Base-by-base conservation (phyloP, 2,113 vertebrate species). In the Heterochromis multidens region DNA sequence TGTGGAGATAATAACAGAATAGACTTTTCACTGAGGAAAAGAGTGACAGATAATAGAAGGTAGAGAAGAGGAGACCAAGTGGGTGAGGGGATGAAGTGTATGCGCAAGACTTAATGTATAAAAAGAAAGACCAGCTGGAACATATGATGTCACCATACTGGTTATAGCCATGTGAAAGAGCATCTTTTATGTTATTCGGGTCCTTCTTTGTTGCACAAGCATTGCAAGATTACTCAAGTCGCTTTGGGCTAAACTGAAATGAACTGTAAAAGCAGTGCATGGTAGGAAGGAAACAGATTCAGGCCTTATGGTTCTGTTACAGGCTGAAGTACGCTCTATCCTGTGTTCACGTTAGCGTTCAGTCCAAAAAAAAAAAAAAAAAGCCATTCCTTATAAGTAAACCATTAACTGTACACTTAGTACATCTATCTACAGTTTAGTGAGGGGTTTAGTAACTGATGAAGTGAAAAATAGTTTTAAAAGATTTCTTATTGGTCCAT, bases 21-120 rank as follows among this genome's bases (percentile, higher is more conserved):
- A 84, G 79, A 82, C 23, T 5, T 59, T 57, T 72, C 67, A 82
- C 56, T 37, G 13, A 79, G 46, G 60, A 79, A 49, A 49, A 59
- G 21, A 77, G 35, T 25, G 59, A 61, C 59, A 57, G 25, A 81
- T 82, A 76, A 86, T 82, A 80, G 63, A 6, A 80, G 23, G 35
- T 61, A 74, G 60, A 84, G 10, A 29, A 35, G 23, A 81, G 80
- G 49, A 79, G 52, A 96, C 95, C 27, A 95, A 96, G 11, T 79
- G 78, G 0, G 87, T 63, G 0, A 95, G 93, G 77, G 95, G 81
- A 0, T 63, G 72, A 23, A 63, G 84, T 88, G 83, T 78, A 65
- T 58, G 46, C 57, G 74, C 56, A 83, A 59, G 70, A 86, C 60
- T 81, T 82, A 25, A 78, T 81, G 31, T 27, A 59, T 27, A 61